These are phyloP conservation scores for Tribolium freemani DNA, from an alignment of 2,888 invertebrate species.

Conservation along the genomic window DNA sequence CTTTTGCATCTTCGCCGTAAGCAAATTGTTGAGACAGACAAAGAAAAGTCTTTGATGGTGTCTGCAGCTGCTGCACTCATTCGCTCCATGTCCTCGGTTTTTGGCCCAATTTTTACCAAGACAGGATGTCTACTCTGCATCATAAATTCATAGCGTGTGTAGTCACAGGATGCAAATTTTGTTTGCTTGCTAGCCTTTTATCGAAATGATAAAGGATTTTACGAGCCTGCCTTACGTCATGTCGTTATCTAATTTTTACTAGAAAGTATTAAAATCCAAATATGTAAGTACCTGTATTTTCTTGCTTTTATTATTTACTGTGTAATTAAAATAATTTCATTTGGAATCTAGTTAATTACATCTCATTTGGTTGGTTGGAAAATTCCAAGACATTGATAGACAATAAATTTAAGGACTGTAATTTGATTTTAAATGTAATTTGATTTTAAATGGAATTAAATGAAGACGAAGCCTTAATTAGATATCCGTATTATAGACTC, in stretches of 20 bases:
- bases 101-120: constrained; percentile 3
- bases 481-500: background rate
- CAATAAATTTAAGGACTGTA: background rate
- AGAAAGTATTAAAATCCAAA: no score
- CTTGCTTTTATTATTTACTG: no score
- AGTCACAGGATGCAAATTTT: background rate
- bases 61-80: constrained; percentile 31
- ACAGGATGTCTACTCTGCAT: background rate
- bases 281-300: no score
- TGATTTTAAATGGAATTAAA: background rate
- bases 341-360: no score
- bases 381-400: background rate
- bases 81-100: constrained; percentile 2
- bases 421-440: no score
- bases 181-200: background rate
- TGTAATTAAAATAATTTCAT: no score
- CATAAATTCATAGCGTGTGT: background rate
- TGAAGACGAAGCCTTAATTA: background rate
- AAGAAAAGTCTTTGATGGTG: constrained; percentile 10
- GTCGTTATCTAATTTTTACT: no score
- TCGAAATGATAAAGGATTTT: background rate
- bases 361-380: background rate
- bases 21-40: constrained; percentile 43
- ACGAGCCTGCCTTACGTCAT: background rate
- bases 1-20: constrained; percentile 34